Conservation (phyloP, 1,140 invertebrate species). For the Philopotamus ludificatus region DNA sequence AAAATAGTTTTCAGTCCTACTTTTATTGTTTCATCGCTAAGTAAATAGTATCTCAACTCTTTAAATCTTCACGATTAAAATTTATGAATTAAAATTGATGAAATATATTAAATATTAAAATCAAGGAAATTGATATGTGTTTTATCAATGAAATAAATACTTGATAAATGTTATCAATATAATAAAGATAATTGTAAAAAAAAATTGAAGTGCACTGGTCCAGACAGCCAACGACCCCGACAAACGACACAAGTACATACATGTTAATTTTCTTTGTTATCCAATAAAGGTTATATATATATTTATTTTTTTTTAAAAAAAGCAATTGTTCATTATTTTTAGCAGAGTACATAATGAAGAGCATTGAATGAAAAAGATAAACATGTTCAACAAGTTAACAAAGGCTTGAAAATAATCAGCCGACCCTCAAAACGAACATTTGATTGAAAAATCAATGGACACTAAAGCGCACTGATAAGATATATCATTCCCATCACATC, state of each 20-base stretch:
- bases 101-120: too few relatives aligned
- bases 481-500: too few relatives aligned
- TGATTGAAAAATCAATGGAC: too few relatives aligned
- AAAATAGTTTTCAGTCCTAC: too few relatives aligned
- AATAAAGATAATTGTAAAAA: background rate
- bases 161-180: background rate
- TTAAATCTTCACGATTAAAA: background rate
- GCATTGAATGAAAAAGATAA: background rate
- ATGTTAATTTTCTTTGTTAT: conserved; percentile 9
- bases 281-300: background rate
- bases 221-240: background rate
- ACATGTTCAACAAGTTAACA: too few relatives aligned
- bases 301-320: background rate
- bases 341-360: background rate
- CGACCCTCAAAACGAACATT: too few relatives aligned
- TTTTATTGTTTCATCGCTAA: too few relatives aligned
- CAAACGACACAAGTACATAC: background rate
- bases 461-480: background rate
- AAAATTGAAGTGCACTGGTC: background rate
- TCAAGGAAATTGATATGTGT: background rate
- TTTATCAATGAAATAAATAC: background rate
- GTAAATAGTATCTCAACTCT: background rate
- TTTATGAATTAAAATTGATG: background rate
- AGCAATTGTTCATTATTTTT: background rate
- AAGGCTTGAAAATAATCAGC: too few relatives aligned